These are phyloP conservation scores for Drosophila bifasciata DNA, from an alignment of 1,140 invertebrate genomes.

Conservation along the genomic window DNA sequence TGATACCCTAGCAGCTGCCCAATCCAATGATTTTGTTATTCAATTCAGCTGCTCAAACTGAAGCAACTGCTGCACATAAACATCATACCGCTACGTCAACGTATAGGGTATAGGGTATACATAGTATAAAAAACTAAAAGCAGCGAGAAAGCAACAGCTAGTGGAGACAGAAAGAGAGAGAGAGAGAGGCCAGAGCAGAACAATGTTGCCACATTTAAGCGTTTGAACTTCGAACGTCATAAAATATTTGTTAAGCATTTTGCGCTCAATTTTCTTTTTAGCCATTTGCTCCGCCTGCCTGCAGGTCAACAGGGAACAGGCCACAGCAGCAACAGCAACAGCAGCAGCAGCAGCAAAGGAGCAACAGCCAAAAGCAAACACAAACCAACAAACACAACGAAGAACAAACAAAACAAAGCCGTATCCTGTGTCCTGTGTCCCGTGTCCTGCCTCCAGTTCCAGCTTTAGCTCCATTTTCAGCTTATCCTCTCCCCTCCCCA, in stretches of 20 bases:
- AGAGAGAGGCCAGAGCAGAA: slow-evolving; percentile 36
- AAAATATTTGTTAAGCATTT: slow-evolving; percentile 82
- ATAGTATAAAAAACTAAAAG: not conserved
- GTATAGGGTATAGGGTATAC: too few species aligned
- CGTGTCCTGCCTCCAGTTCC: not conserved
- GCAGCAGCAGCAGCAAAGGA: slow-evolving; percentile 9
- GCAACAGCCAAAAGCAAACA: slow-evolving; percentile 11
- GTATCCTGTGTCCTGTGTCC: slow-evolving; percentile 9
- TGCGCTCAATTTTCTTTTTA: slow-evolving; percentile 77
- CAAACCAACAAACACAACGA: slow-evolving; percentile 16
- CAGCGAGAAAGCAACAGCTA: not conserved
- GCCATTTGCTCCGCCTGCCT: slow-evolving; percentile 64
- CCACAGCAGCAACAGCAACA: slow-evolving; percentile 18
- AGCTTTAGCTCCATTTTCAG: not conserved
- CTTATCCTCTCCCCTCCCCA: too few species aligned
- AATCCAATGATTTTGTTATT: not conserved
- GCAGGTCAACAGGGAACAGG: slow-evolving; percentile 67
- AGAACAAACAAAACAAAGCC: slow-evolving; percentile 54
- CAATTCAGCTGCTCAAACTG: too few species aligned
- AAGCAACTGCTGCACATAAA: too few species aligned
- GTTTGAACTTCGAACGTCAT: slow-evolving; percentile 75
- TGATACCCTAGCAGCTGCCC: not conserved
- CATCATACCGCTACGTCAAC: too few species aligned
- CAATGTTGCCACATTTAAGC: slow-evolving; percentile 73
- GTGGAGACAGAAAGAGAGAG: not conserved